Evolutionary conservation across 2,113 vertebrate species (phyloP).

Genomic region (Callocephalon fimbriatum): DNA sequence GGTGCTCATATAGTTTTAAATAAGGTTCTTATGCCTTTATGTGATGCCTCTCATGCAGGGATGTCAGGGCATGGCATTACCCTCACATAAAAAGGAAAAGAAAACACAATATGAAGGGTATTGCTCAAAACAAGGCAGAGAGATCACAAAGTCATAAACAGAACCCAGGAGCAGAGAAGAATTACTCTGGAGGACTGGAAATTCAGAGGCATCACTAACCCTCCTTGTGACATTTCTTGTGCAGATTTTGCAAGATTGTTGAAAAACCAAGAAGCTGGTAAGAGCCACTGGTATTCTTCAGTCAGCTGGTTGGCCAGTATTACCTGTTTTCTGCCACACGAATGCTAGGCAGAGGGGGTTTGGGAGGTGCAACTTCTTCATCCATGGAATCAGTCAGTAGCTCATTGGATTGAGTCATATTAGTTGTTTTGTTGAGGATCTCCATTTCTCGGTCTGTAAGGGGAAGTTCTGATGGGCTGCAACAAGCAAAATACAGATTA

Average conservation of each 20-base stretch:
- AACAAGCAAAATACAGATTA: background rate
- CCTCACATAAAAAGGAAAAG: background rate
- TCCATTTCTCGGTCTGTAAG: conserved; percentile 89
- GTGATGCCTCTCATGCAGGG: background rate
- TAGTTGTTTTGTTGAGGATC: conserved; percentile 84
- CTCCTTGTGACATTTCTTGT: background rate
- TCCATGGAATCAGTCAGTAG: conserved; percentile 80
- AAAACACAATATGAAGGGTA: background rate
- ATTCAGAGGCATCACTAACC: background rate
- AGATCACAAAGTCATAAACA: background rate
- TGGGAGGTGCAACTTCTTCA: conserved; percentile 91
- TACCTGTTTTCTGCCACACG: conserved; percentile 94
- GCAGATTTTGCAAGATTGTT: background rate
- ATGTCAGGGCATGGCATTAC: background rate
- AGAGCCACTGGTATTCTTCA: background rate
- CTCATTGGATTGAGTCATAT: conserved; percentile 77
- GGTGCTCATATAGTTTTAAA: background rate
- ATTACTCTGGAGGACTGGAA: background rate
- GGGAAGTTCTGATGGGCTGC: conserved; percentile 85
- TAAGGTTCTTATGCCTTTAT: background rate
- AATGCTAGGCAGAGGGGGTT: conserved; percentile 93
- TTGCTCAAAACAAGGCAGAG: background rate
- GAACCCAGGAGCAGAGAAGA: background rate
- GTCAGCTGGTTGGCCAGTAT: background rate
- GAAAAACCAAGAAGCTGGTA: background rate